These are phyloP conservation scores for Ceyx melanurus DNA, from an alignment of 2,113 vertebrate genomes.

Conservation along the genomic window DNA sequence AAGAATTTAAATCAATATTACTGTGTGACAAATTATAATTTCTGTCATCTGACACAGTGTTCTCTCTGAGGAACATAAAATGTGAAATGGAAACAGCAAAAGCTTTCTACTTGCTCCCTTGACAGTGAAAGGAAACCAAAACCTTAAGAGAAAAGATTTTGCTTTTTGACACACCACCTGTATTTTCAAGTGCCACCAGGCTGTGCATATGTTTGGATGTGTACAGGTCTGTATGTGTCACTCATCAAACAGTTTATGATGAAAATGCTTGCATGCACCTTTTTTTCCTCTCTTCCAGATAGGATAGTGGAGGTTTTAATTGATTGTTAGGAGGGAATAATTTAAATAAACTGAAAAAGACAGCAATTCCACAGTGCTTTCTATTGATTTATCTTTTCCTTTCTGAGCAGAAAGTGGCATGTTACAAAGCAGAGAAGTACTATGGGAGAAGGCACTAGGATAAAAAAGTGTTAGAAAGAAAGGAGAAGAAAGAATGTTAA, in stretches of 20 bases:
- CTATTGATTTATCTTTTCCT: neutral
- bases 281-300: neutral
- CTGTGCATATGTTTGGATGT: neutral
- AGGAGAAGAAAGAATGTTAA: neutral
- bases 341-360: conserved; percentile 7
- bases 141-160: neutral
- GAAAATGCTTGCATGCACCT: neutral
- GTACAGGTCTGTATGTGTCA: neutral
- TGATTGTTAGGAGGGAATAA: neutral
- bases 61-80: neutral
- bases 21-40: neutral
- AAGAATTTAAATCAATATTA: conserved; percentile 31
- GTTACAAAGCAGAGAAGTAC: neutral
- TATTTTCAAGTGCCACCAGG: neutral
- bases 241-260: neutral
- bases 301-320: neutral
- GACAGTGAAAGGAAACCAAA: neutral
- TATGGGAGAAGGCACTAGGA: neutral
- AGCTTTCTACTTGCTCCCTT: neutral
- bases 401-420: neutral
- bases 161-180: neutral
- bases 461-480: neutral
- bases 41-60: neutral
- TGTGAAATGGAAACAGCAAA: neutral
- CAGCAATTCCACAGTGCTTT: neutral